Evolutionary conservation across 2,888 invertebrate species (phyloP).

Genomic region (Nycteola revayana): DNA sequence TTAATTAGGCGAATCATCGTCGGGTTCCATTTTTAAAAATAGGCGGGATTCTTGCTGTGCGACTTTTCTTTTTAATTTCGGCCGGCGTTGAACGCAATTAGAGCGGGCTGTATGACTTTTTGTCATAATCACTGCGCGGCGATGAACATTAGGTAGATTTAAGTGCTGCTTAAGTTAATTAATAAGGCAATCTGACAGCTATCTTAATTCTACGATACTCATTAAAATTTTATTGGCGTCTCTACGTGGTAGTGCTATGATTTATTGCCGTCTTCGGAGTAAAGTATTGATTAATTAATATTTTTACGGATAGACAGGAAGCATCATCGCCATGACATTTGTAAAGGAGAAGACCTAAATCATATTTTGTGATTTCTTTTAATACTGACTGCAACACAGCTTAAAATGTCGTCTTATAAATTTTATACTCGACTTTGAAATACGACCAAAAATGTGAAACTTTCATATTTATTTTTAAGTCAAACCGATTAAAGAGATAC

Average conservation of each 20-base stretch:
- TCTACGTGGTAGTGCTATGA: conserved; percentile 18
- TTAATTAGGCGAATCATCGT: conserved; percentile 81
- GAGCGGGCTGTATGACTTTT: conserved; percentile 69
- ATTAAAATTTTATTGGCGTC: conserved; percentile 33
- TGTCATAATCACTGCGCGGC: conserved; percentile 60
- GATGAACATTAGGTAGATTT: conserved; percentile 58
- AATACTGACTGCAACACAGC: too few species aligned
- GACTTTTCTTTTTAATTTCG: conserved; percentile 79
- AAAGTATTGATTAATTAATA: conserved; percentile 1
- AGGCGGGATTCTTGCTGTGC: conserved; percentile 80
- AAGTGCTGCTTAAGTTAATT: conserved; percentile 53
- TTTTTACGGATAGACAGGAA: conserved; percentile 8
- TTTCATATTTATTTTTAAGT: conserved; percentile 32
- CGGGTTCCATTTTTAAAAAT: conserved; percentile 78
- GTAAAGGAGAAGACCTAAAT: too few species aligned
- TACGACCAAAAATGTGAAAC: conserved; percentile 20
- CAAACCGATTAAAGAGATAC: conserved; percentile 41
- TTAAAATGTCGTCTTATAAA: too few species aligned
- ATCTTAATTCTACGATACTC: conserved; percentile 35
- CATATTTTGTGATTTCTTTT: too few species aligned
- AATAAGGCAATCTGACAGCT: conserved; percentile 45
- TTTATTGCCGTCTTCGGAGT: conserved; percentile 13
- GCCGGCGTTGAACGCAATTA: conserved; percentile 78
- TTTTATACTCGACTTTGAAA: conserved; percentile 1
- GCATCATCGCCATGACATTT: too few species aligned